A percentile compares a stretch with the other conserved stretches of the same genome.
Evolutionary conservation across 2,888 invertebrate species (phyloP).

Genomic region (Napeogenes inachia): DNA sequence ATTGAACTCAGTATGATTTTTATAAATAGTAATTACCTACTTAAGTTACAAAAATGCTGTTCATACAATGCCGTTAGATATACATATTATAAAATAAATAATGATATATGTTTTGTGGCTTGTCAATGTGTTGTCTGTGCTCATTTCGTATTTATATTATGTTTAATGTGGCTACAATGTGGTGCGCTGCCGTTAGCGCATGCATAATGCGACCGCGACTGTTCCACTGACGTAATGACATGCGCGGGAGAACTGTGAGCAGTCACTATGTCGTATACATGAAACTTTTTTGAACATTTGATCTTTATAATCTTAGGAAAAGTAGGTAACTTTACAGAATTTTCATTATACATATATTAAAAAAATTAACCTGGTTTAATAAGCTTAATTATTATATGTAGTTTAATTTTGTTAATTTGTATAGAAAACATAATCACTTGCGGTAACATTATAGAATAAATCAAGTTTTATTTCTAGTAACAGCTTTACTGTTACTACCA

Average conservation of each 20-base stretch:
- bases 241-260: slow-evolving; percentile 43
- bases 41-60: too few relatives aligned
- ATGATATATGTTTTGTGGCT: neutral
- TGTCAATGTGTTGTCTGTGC: neutral
- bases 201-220: slow-evolving; percentile 56
- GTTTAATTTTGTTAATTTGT: too few relatives aligned
- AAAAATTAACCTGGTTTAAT: too few relatives aligned
- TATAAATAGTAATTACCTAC: too few relatives aligned
- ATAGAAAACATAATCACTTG: too few relatives aligned
- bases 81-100: slow-evolving; percentile 1
- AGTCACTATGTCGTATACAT: neutral
- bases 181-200: slow-evolving; percentile 55
- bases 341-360: too few relatives aligned
- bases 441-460: neutral
- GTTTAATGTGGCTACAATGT: neutral
- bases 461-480: neutral
- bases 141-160: neutral
- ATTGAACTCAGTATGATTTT: too few relatives aligned
- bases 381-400: too few relatives aligned
- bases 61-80: neutral
- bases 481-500: neutral
- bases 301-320: neutral
- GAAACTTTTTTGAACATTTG: neutral
- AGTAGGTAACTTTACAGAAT: neutral
- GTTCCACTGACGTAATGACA: slow-evolving; percentile 58